These are phyloP conservation scores for Ctena decussata DNA, from an alignment of 2,888 invertebrate species.

Conservation along the genomic window DNA sequence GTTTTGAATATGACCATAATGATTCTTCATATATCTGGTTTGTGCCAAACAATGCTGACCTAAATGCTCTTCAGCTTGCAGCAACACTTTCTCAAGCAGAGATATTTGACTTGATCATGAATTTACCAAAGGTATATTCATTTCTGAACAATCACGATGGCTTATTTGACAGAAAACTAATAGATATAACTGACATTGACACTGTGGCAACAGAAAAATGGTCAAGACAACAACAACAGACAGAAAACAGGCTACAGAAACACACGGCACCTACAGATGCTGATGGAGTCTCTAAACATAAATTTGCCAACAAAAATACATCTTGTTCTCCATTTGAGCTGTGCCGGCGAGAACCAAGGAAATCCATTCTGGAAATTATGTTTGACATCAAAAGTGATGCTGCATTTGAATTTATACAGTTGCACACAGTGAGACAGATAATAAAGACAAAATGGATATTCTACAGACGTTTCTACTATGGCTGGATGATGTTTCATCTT, in stretches of 20 bases:
- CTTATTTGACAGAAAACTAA: conserved; percentile 74
- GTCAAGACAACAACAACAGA: conserved; percentile 38
- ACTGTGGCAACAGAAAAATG: conserved; percentile 66
- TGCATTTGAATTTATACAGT: conserved; percentile 72
- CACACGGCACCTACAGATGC: conserved; percentile 55
- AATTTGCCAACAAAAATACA: conserved; percentile 38
- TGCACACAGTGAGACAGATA: conserved; percentile 67
- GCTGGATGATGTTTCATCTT: conserved; percentile 71
- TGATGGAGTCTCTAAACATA: conserved; percentile 59
- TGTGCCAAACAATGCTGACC: conserved; percentile 65
- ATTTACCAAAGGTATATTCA: conserved; percentile 72
- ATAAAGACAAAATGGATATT: conserved; percentile 74
- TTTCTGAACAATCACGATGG: conserved; percentile 76
- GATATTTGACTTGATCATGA: conserved; percentile 73
- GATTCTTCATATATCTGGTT: conserved; percentile 72
- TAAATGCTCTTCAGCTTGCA: conserved; percentile 73
- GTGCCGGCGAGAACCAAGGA: conserved; percentile 41
- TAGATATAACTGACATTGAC: conserved; percentile 79
- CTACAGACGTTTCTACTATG: conserved; percentile 63
- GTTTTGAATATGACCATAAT: conserved; percentile 60
- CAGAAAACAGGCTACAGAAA: conserved; percentile 32
- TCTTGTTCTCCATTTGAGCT: conserved; percentile 41
- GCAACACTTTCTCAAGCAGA: conserved; percentile 67
- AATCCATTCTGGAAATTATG: conserved; percentile 74
- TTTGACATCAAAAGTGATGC: conserved; percentile 66